These are phyloP conservation scores for Lethocerus indicus DNA, from an alignment of 1,140 invertebrate species.

Conservation along the genomic window DNA sequence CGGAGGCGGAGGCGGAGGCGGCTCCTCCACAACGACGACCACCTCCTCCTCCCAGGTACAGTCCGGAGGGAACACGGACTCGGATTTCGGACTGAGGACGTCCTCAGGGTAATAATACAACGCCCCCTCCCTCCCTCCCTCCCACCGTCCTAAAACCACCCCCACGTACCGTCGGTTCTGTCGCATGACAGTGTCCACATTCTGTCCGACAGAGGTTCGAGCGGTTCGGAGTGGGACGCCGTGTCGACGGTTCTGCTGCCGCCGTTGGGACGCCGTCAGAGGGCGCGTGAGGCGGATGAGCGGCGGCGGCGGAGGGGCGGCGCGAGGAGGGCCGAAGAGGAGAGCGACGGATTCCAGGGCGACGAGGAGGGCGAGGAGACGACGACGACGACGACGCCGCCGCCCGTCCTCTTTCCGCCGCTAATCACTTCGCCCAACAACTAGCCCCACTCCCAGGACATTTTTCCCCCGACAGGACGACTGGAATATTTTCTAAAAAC, in stretches of 20 bases:
- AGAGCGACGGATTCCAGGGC: not conserved
- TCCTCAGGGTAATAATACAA: not conserved
- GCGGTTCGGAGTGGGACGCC: not conserved
- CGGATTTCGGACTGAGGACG: not conserved
- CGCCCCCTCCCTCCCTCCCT: too few relatives aligned
- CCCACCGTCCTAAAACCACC: too few relatives aligned
- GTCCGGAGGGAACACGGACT: not conserved
- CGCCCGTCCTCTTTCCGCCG: slow-evolving; percentile 11
- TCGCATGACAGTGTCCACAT: not conserved
- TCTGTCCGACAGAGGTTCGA: not conserved
- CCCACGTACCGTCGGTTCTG: not conserved
- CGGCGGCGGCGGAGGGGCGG: slow-evolving; percentile 4
- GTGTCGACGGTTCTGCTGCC: not conserved
- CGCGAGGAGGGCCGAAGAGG: not conserved
- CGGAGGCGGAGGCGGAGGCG: not conserved
- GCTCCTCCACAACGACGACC: not conserved
- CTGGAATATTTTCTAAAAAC: too few relatives aligned
- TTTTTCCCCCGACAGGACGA: too few relatives aligned
- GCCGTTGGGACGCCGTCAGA: not conserved
- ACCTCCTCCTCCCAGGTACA: not conserved
- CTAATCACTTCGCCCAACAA: too few relatives aligned
- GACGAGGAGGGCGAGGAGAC: not conserved
- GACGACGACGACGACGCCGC: slow-evolving; percentile 1
- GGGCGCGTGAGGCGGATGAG: not conserved
- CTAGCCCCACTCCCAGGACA: too few relatives aligned